Evolutionary conservation across 2,888 invertebrate genomes (phyloP), one percentile per base, ranked within the genome.

Genomic region (Marronus borbonicus): DNA sequence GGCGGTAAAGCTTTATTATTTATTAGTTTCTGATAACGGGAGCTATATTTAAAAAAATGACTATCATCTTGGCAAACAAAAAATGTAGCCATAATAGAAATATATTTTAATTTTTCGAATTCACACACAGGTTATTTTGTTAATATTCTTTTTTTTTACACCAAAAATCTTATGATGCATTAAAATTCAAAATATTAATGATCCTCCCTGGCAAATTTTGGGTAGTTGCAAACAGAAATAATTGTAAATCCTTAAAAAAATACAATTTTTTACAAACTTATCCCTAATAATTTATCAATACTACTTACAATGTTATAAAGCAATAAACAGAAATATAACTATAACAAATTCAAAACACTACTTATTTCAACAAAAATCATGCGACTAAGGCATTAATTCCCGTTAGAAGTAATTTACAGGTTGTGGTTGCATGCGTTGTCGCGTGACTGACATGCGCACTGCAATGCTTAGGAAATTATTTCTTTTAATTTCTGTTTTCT

Each of bases 391-490:
- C 8, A 20, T 24, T 55, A 7, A 20, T 20, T 20, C 8, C 55
- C 4, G 20, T 10, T 58, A 58, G 20, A 2, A 20, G 17, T 58
- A 58, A 52, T 20, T 8, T 20, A 8, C 55, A 20, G 20, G 20
- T 20, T 17, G 10, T 20, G 20, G 10, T 20, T 17, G 17, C 20
- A 17, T 58, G 55, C 1, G 1, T 20, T 1, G 20, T 10, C 55
- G 3, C 55, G 55, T 58, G 55, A 58, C 20, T 58, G 55, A 58
- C 55, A 20, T 58, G 55, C 55, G 55, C 55, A 58, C 20, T 8
- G 5, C 14, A 58, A 10, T 20, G 20, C 20, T 8, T 58, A 44
- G 10, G 44, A 44, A 44, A 44, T 44, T 12, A 12, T 8, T 20
- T 17, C 55, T 55, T 20, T 58, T 58, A 12, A 52, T 1, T 52